These are phyloP conservation scores for Callopanchax toddi DNA, from an alignment of 2,113 vertebrate genomes.

Conservation along the genomic window DNA sequence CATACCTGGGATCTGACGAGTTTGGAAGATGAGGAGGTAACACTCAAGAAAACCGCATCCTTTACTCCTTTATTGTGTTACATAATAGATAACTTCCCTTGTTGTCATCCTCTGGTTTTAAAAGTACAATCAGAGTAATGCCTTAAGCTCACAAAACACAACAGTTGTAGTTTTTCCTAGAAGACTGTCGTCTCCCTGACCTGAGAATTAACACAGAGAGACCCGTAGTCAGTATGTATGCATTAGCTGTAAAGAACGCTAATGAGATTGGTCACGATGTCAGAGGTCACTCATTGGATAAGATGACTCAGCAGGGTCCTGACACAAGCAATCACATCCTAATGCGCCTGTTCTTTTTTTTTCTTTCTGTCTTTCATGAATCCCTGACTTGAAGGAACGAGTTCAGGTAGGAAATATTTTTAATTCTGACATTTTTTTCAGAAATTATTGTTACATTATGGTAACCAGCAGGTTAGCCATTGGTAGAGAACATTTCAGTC, in stretches of 20 bases:
- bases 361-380: background rate
- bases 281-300: conserved; percentile 31
- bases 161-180: conserved; percentile 19
- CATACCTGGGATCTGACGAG: conserved; percentile 96
- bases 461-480: too few relatives aligned
- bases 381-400: conserved; percentile 58
- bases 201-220: background rate
- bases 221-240: background rate
- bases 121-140: too few relatives aligned
- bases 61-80: background rate
- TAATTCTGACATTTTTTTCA: background rate
- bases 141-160: conserved; percentile 11
- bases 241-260: conserved; percentile 19
- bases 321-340: conserved; percentile 15
- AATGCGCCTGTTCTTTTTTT: conserved; percentile 1
- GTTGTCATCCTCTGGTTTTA: background rate
- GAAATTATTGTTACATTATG: too few relatives aligned
- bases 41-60: background rate
- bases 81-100: background rate
- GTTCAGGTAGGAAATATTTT: conserved; percentile 62
- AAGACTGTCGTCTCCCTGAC: conserved; percentile 26
- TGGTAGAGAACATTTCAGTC: too few relatives aligned
- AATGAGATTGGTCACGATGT: conserved; percentile 55
- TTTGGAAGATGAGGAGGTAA: conserved; percentile 93
- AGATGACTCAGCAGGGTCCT: conserved; percentile 21